These are phyloP conservation scores for Bibio marci DNA, from an alignment of 2,888 invertebrate genomes.

Conservation along the genomic window DNA sequence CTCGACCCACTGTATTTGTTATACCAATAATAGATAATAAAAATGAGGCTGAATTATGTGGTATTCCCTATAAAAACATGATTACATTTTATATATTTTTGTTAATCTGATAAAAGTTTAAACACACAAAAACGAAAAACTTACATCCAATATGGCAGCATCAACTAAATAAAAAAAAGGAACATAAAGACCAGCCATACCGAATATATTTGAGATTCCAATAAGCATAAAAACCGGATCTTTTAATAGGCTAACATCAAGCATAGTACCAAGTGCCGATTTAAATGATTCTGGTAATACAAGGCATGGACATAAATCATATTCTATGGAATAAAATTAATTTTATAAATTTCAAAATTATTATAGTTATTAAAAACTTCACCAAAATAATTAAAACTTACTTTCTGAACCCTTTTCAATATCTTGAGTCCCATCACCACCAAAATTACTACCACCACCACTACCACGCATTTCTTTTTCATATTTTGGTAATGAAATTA, in stretches of 20 bases:
- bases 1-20: slow-evolving; percentile 85
- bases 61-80: slow-evolving; percentile 43
- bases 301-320: slow-evolving; percentile 65
- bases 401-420: slow-evolving; percentile 36
- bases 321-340: slow-evolving; percentile 35
- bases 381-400: slow-evolving; percentile 21
- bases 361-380: too few species aligned
- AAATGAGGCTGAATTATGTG: slow-evolving; percentile 51
- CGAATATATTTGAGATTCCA: slow-evolving; percentile 86
- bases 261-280: slow-evolving; percentile 70
- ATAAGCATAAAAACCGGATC: slow-evolving; percentile 85
- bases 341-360: neutral
- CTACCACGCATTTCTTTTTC: slow-evolving; percentile 43
- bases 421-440: slow-evolving; percentile 34
- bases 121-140: slow-evolving; percentile 15
- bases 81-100: neutral
- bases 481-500: slow-evolving; percentile 67
- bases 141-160: slow-evolving; percentile 52
- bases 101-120: neutral
- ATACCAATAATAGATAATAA: slow-evolving; percentile 74
- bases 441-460: slow-evolving; percentile 30
- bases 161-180: slow-evolving; percentile 91
- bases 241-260: slow-evolving; percentile 73
- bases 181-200: slow-evolving; percentile 93
- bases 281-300: slow-evolving; percentile 65